phyloP scores from a whole-genome alignment of 2,113 vertebrate genomes.

The Rhodinocichla rosea region DNA sequence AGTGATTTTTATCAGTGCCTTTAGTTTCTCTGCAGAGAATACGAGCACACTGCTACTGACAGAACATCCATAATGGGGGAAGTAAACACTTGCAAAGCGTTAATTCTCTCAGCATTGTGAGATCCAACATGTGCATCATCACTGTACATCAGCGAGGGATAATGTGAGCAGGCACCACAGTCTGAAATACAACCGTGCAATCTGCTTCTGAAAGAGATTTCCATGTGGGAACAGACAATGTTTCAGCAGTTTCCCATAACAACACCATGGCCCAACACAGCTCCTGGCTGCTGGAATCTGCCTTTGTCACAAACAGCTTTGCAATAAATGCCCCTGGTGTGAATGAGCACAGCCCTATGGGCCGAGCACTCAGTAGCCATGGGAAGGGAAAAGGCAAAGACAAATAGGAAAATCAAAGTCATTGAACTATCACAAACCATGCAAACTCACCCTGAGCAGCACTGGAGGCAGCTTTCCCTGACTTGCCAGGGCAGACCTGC shows the following conservation, averaged over 20 bases:
- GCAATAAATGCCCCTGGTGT: fast-evolving
- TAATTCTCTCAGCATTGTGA: background rate
- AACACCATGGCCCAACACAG: background rate
- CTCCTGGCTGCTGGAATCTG: background rate
- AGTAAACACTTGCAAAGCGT: background rate
- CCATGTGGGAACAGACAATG: background rate
- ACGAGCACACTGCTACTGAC: background rate
- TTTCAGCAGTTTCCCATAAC: background rate
- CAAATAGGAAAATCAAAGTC: fast-evolving
- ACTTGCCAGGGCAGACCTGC: background rate
- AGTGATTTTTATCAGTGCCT: conserved; percentile 12
- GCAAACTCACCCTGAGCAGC: background rate
- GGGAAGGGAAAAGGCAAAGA: background rate
- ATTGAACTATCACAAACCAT: fast-evolving
- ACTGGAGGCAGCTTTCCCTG: background rate
- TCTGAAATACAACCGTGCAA: background rate
- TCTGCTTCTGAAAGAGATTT: background rate
- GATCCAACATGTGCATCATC: background rate
- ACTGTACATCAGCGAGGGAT: background rate
- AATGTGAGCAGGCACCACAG: background rate
- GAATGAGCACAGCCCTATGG: fast-evolving
- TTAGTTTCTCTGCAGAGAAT: conserved; percentile 30
- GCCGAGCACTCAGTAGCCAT: fast-evolving
- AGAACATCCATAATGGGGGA: background rate
- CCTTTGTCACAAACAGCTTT: background rate